These are phyloP conservation scores for Harlomillsia oculata DNA, from an alignment of 1,140 invertebrate species.

Conservation along the genomic window DNA sequence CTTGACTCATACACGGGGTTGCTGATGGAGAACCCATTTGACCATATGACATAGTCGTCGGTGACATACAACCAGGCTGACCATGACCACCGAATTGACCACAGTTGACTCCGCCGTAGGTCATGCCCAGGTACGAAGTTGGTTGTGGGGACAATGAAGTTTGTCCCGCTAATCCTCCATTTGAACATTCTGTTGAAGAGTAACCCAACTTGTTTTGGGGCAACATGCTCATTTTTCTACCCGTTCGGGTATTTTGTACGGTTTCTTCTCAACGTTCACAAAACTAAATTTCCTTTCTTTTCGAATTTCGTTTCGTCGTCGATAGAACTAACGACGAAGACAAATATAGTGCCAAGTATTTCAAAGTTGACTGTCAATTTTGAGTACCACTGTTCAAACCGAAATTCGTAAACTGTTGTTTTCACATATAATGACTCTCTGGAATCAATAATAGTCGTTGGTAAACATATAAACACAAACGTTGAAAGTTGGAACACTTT, in stretches of 20 bases:
- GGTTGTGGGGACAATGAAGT: constrained; percentile 30
- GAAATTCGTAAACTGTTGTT: too few relatives aligned
- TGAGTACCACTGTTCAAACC: too few relatives aligned
- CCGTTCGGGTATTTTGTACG: too few relatives aligned
- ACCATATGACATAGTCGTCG: constrained; percentile 24
- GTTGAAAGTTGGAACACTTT: too few relatives aligned
- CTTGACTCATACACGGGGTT: constrained; percentile 24
- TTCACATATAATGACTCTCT: too few relatives aligned
- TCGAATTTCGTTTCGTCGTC: too few relatives aligned
- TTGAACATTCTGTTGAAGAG: constrained; percentile 13
- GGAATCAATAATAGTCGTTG: too few relatives aligned
- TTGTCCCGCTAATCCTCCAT: constrained; percentile 20
- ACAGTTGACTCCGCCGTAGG: constrained; percentile 24
- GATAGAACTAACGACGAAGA: too few relatives aligned
- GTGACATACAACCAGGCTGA: constrained; percentile 30
- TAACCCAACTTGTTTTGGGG: neutral
- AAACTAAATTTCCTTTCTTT: too few relatives aligned
- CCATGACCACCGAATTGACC: constrained; percentile 24
- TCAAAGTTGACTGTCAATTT: too few relatives aligned
- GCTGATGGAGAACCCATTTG: constrained; percentile 24
- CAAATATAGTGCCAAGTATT: too few relatives aligned
- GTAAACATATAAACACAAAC: too few relatives aligned
- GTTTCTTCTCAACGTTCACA: neutral
- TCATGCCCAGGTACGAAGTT: constrained; percentile 19
- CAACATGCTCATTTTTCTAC: constrained; percentile 18